Base-by-base conservation (phyloP, 2,113 vertebrate species). In the Phyllostomus hastatus region DNA sequence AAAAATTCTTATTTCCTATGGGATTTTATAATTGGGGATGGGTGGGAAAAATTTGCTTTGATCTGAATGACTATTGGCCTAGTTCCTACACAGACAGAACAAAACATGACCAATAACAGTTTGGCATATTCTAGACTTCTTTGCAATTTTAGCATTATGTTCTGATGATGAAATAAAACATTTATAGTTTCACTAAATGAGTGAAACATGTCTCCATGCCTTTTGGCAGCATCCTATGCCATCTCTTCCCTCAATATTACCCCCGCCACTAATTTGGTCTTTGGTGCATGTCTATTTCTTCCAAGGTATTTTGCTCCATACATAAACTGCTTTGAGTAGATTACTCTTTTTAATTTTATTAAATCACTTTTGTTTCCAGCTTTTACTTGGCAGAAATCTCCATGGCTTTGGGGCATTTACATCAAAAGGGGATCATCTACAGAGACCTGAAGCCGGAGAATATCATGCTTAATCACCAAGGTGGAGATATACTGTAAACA, bases 321-420 rank as follows among this genome's bases (percentile, higher is more conserved):
- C 59, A 97, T 67, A 95, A 98, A 97, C 67, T 95, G 95, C 70
- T 97, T 91, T 95, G 85, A 80, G 38, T 96, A 93, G 90, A 79
- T 97, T 81, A 96, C 1, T 96, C 9, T 59, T 90, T 95, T 98
- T 98, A 92, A 97, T 96, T 98, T 91, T 98, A 94, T 98, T 97
- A 93, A 96, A 61, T 97, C 41, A 92, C 64, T 98, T 98, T 92
- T 97, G 97, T 98, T 98, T 98, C 72, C 98, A 99, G 99, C 98
- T 99, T 99, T 98, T 99, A 99, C 98, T 98, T 99, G 98, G 99
- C 99, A 98, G 99, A 99, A 99, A 99, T 99, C 98, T 99, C 99
- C 91, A 99, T 99, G 99, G 99, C 99, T 97, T 98, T 99, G 98
- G 99, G 99, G 90, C 99, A 99, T 98, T 98, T 99, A 97, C 99